Evolutionary conservation across 2,888 invertebrate genomes (phyloP).

Genomic region (Amblyteles armatorius): DNA sequence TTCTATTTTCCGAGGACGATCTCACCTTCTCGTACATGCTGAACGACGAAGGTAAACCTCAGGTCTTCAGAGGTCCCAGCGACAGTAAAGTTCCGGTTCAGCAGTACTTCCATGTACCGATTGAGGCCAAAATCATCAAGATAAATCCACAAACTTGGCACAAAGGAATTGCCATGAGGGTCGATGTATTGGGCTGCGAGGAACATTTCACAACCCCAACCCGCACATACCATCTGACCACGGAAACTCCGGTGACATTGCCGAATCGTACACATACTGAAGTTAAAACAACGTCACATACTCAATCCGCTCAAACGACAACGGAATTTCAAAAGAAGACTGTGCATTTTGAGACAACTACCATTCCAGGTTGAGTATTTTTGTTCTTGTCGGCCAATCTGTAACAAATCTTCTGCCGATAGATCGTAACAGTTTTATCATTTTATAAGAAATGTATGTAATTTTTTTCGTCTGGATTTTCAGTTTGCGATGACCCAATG

Average conservation of each 20-base stretch:
- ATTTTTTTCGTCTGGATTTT: constrained; percentile 30
- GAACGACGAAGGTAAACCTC: constrained; percentile 86
- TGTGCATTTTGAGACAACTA: constrained; percentile 52
- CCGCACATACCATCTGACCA: neutral
- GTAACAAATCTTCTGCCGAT: neutral
- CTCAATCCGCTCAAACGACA: constrained; percentile 33
- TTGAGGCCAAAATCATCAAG: constrained; percentile 91
- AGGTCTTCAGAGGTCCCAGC: constrained; percentile 90
- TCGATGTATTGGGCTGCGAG: constrained; percentile 92
- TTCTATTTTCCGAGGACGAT: constrained; percentile 90
- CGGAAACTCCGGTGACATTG: constrained; percentile 49
- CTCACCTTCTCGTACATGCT: constrained; percentile 87
- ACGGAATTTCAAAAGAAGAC: constrained; percentile 34
- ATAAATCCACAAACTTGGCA: constrained; percentile 92
- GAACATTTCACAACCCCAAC: constrained; percentile 68
- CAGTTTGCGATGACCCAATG: constrained; percentile 90
- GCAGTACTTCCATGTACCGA: constrained; percentile 89
- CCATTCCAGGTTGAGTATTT: constrained; percentile 68
- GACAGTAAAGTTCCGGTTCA: constrained; percentile 85
- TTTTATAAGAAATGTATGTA: constrained; percentile 1
- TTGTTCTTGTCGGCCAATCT: neutral
- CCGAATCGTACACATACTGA: neutral
- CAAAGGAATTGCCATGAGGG: constrained; percentile 88
- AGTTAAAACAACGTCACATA: neutral
- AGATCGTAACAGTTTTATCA: neutral